Evolutionary conservation across 2,888 invertebrate genomes (phyloP).

Genomic region (Tetheella fluctuosa): DNA sequence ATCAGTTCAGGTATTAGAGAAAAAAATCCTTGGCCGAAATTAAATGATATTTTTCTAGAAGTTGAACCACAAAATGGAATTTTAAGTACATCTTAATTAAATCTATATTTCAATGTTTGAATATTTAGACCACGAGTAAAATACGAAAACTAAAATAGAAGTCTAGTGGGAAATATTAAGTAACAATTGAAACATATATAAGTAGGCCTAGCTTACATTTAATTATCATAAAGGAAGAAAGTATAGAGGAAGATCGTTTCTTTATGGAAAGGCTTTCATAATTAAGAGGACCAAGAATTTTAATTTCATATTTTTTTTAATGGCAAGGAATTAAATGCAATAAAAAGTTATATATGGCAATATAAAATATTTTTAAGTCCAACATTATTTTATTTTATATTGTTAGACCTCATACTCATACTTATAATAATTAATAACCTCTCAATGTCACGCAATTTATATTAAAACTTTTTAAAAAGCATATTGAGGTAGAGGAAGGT

Average conservation of each 20-base stretch:
- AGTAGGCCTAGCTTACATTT: slow-evolving; percentile 4
- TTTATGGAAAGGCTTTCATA: background rate
- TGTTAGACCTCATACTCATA: slow-evolving; percentile 21
- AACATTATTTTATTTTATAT: background rate
- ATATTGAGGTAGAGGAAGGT: slow-evolving; percentile 42
- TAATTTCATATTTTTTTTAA: slow-evolving; percentile 21
- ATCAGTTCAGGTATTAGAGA: background rate
- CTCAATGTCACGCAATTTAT: slow-evolving; percentile 10
- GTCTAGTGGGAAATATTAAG: background rate
- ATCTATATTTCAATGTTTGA: background rate
- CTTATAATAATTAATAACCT: background rate
- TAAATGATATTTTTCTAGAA: background rate
- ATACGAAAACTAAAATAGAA: background rate
- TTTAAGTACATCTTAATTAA: slow-evolving; percentile 13
- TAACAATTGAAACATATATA: background rate
- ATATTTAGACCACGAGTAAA: background rate
- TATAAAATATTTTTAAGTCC: slow-evolving; percentile 14
- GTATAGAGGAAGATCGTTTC: background rate
- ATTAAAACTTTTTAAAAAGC: slow-evolving; percentile 27
- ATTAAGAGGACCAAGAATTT: slow-evolving; percentile 47
- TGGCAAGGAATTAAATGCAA: slow-evolving; percentile 39
- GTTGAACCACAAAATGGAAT: slow-evolving; percentile 9
- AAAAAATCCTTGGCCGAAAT: background rate
- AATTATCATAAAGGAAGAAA: background rate
- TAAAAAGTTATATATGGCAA: slow-evolving; percentile 38